Conservation (phyloP, 1,140 invertebrate species). For the Anadara kagoshimensis region DNA sequence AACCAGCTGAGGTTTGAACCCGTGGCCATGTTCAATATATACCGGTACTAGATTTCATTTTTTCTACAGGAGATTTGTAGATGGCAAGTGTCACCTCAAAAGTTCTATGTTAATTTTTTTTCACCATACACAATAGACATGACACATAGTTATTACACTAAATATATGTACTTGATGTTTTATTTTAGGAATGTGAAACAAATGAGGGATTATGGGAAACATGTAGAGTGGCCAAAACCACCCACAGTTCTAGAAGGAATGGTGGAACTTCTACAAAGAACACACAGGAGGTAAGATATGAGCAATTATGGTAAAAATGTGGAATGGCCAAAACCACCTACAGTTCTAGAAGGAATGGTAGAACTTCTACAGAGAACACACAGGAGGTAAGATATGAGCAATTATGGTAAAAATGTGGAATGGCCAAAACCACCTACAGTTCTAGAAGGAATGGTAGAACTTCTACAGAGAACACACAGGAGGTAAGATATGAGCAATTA, state of each 20-base stretch:
- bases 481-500: conserved; percentile 54
- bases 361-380: conserved; percentile 68
- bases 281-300: conserved; percentile 65
- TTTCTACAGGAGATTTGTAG: too few species aligned
- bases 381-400: conserved; percentile 74
- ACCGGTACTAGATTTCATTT: too few species aligned
- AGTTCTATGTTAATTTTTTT: too few species aligned
- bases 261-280: conserved; percentile 71
- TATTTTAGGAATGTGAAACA: conserved; percentile 72
- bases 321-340: conserved; percentile 86
- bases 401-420: conserved; percentile 85
- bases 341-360: conserved; percentile 79
- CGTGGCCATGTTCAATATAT: too few species aligned
- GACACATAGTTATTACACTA: too few species aligned
- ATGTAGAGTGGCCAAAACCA: conserved; percentile 86
- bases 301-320: conserved; percentile 75
- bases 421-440: conserved; percentile 88
- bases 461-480: conserved; percentile 68
- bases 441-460: conserved; percentile 76
- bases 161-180: conserved; percentile 5
- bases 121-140: too few species aligned
- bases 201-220: conserved; percentile 85
- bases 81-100: too few species aligned
- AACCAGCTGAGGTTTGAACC: too few species aligned
- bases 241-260: conserved; percentile 80